Conservation (phyloP, 2,797 vertebrate species). For the Mormyrops attenuatus region DNA sequence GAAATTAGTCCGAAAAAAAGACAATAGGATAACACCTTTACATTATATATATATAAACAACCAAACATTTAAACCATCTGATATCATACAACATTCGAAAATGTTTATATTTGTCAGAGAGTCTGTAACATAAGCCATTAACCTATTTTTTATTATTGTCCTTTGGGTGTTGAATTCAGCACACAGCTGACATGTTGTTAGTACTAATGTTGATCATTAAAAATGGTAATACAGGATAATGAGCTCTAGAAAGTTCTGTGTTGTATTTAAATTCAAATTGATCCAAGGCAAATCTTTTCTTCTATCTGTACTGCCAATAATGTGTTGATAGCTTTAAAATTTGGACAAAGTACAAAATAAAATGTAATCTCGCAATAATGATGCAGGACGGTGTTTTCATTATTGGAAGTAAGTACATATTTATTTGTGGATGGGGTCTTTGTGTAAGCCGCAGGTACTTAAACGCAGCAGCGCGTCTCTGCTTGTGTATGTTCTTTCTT, state of each 20-base stretch:
- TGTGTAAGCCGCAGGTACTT: background rate
- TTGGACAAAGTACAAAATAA: background rate
- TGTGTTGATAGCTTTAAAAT: background rate
- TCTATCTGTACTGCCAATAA: background rate
- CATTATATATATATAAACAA: background rate
- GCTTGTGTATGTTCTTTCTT: conserved; percentile 16
- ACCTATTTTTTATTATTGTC: background rate
- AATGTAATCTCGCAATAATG: background rate
- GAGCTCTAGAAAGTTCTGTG: background rate
- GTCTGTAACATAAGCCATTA: background rate
- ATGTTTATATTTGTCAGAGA: background rate
- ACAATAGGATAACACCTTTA: background rate
- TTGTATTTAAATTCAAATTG: background rate
- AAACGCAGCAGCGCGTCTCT: background rate
- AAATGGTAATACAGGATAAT: background rate
- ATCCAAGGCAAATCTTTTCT: background rate
- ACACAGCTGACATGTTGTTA: background rate
- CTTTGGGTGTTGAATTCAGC: background rate
- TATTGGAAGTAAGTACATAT: conserved; percentile 5
- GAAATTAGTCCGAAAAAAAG: background rate
- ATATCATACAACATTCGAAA: background rate
- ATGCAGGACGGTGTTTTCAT: background rate
- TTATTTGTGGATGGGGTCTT: conserved; percentile 16
- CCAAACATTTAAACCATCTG: background rate
- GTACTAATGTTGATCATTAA: background rate